phyloP scores from a whole-genome alignment of 2,888 invertebrate genomes.

The Pristionchus japonicus region DNA sequence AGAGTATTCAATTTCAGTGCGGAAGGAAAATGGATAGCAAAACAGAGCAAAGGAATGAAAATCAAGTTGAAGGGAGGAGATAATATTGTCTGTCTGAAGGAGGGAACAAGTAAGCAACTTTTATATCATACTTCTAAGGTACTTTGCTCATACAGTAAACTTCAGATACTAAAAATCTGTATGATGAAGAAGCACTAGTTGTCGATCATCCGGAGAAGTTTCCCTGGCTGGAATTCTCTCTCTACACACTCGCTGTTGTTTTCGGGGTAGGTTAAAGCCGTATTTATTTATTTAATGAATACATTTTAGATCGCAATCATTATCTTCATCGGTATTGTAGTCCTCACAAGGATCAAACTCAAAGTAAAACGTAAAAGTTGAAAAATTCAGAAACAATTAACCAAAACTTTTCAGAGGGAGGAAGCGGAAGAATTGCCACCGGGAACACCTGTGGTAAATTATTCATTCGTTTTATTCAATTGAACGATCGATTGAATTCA shows the following conservation, averaged over 20 bases:
- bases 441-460: background rate
- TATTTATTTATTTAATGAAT: background rate
- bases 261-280: background rate
- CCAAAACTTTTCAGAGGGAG: background rate
- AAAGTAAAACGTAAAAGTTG: background rate
- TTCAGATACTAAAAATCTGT: background rate
- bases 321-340: background rate
- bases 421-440: background rate
- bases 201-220: background rate
- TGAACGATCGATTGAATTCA: background rate
- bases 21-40: too few species aligned
- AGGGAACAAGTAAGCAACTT: background rate
- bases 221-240: background rate
- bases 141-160: background rate
- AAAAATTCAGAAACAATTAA: background rate
- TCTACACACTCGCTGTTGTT: background rate
- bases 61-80: too few species aligned
- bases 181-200: background rate
- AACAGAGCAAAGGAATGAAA: too few species aligned
- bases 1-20: background rate
- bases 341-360: background rate
- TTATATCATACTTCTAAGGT: too few species aligned
- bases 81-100: background rate
- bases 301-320: background rate
- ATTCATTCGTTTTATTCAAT: background rate